Conservation (phyloP, 1,140 invertebrate species). For the Macrosteles quadrilineatus region DNA sequence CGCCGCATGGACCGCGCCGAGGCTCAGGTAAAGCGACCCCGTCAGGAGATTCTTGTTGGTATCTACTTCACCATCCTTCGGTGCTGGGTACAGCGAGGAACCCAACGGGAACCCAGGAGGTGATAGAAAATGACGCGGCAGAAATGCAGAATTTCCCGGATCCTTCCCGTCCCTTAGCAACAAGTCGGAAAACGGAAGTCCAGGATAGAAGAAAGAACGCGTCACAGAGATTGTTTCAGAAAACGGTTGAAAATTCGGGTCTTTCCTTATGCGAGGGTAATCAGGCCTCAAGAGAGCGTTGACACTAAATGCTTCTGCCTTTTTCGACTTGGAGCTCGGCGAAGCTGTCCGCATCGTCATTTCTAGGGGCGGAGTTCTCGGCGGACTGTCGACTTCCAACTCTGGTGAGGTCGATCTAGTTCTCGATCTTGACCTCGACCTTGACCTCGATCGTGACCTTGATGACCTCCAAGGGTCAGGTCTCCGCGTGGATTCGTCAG, state of each 20-base stretch:
- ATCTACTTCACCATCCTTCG: constrained; percentile 48
- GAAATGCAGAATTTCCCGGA: constrained; percentile 9
- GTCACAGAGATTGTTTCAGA: constrained; percentile 57
- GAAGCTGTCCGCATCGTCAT: constrained; percentile 46
- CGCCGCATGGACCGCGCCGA: constrained; percentile 57
- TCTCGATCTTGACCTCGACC: constrained; percentile 46
- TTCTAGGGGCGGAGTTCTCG: constrained; percentile 52
- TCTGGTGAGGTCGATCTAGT: constrained; percentile 65
- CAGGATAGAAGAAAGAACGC: constrained; percentile 62
- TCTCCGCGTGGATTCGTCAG: constrained; percentile 46
- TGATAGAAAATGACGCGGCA: constrained; percentile 40
- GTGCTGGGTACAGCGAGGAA: constrained; percentile 35
- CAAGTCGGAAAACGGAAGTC: constrained; percentile 45
- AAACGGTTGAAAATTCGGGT: constrained; percentile 51
- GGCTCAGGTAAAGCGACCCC: constrained; percentile 62
- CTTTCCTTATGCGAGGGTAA: constrained; percentile 62
- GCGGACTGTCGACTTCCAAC: constrained; percentile 69
- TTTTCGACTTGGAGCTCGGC: constrained; percentile 50
- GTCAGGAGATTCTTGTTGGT: constrained; percentile 53
- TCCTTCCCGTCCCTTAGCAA: constrained; percentile 33
- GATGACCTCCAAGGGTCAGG: constrained; percentile 42
- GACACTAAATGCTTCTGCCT: constrained; percentile 77
- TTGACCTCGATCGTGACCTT: constrained; percentile 43
- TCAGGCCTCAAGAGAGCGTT: constrained; percentile 75
- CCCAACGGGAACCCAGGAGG: constrained; percentile 36